Evolutionary conservation across 1,140 invertebrate species (phyloP), one percentile per base, ranked within the genome.

Genomic region (Drosophila carrolli): DNA sequence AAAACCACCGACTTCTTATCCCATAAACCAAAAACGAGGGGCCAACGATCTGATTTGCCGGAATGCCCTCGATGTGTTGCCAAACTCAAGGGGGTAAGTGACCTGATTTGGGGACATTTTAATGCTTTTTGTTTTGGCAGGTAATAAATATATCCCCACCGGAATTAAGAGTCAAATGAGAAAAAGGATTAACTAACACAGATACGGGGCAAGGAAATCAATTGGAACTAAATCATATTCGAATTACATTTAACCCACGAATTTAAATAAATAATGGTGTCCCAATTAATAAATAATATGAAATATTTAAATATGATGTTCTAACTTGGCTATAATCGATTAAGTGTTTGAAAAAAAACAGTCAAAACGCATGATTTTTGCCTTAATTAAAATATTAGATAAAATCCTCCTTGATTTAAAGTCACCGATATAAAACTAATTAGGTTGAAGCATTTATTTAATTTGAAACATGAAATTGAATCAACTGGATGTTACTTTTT

Each of bases 81-180:
- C 32, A 40, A 58, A 41, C 53, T 43, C 6, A 32, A 19, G 27
- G 16, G 54, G 53, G 51, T n/a, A 32, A 29, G 37, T 61, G 51
- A 62, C 55, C 59, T 58, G 56, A 62, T 62, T 62, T 62, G 56
- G 58, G 54, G 54, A 59, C 27, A 58, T 7, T 32, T 53, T 14
- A 14, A 54, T 58, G 11, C 14, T 3, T 53, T 53, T 37, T 53
- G 14, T 53, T 53, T 16, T 37, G 50, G 2, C 37, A 19, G 53
- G 53, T 38, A 11, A 32, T 32, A 41, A 61, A 57, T 32, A 32
- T 58, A 19, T 16, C 9, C 11, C 1, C 16, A 23, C 8, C 14
- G 9, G 11, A 8, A 27, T 46, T 23, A 11, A 10, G 44, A 29
- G n/a, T 38, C 38, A 6, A 1, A 23, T 32, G 9, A n/a, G 23